Evolutionary conservation across 2,888 invertebrate species (phyloP).

Genomic region (Sarcophaga caerulescens): DNA sequence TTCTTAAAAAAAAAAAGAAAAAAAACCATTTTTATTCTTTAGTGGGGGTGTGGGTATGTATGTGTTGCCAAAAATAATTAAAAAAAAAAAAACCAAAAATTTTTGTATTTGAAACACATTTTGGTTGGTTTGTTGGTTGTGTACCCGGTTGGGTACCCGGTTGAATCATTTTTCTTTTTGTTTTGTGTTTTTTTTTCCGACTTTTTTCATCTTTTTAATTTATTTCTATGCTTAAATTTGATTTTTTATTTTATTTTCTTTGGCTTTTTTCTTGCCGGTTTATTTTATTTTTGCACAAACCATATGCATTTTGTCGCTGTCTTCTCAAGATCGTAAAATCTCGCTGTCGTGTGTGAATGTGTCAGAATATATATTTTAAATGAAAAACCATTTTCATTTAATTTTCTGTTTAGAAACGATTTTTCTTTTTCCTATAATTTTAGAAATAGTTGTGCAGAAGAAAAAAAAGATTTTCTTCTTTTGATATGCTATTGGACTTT

Average conservation of each 20-base stretch:
- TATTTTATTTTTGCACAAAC: conserved; percentile 30
- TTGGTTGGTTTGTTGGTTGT: neutral
- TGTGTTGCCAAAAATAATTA: neutral
- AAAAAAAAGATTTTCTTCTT: too few species aligned
- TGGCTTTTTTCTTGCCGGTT: conserved; percentile 23
- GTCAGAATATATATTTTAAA: conserved; percentile 42
- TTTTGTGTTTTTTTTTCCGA: neutral
- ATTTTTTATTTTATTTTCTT: neutral
- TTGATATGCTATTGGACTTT: too few species aligned
- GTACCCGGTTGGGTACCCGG: neutral
- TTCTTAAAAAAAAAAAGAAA: neutral
- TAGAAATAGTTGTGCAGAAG: too few species aligned
- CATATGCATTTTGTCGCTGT: conserved; percentile 48
- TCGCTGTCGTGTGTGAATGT: conserved; percentile 23
- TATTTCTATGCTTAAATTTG: neutral
- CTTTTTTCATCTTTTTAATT: neutral
- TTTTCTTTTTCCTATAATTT: too few species aligned
- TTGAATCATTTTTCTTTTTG: neutral
- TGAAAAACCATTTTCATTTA: conserved; percentile 23
- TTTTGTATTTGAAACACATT: neutral
- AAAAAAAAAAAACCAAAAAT: neutral
- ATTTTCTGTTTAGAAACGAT: neutral
- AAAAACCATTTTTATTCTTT: neutral
- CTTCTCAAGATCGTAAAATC: conserved; percentile 49
- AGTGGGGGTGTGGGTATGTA: neutral